Conservation (phyloP, 2,113 vertebrate genomes). For the Xenus cinereus region DNA sequence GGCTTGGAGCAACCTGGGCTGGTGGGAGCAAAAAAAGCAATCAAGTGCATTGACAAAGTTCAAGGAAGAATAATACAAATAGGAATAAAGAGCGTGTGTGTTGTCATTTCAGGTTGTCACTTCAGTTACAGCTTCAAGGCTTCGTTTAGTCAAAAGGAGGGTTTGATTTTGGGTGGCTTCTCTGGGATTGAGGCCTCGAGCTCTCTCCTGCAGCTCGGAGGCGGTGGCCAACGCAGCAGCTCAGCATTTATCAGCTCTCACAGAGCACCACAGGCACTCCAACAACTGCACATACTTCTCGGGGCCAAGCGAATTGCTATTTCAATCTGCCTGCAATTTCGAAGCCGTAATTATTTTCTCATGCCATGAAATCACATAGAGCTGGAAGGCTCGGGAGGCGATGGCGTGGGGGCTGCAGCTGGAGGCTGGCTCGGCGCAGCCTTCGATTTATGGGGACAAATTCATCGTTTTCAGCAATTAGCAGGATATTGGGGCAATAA, state of each 20-base stretch:
- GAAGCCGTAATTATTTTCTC: background rate
- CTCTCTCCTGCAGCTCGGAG: background rate
- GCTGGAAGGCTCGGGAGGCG: background rate
- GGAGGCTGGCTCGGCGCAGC: background rate
- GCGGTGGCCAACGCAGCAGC: background rate
- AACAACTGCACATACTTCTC: background rate
- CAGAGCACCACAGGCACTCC: background rate
- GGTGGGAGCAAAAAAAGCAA: too few relatives aligned
- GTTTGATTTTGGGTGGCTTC: background rate
- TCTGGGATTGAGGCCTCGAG: background rate
- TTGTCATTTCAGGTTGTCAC: background rate
- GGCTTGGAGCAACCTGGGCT: too few relatives aligned
- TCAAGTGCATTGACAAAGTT: too few relatives aligned
- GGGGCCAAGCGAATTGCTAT: background rate
- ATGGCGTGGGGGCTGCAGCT: background rate
- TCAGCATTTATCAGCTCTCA: background rate
- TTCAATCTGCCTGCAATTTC: background rate
- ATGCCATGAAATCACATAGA: background rate
- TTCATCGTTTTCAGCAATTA: background rate
- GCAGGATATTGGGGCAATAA: background rate
- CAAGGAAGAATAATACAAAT: background rate
- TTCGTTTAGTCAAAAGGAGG: background rate
- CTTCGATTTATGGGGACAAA: background rate
- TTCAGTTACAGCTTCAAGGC: background rate
- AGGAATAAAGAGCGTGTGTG: background rate